These are phyloP conservation scores for Progne subis DNA, from an alignment of 2,113 vertebrate genomes.

Conservation along the genomic window DNA sequence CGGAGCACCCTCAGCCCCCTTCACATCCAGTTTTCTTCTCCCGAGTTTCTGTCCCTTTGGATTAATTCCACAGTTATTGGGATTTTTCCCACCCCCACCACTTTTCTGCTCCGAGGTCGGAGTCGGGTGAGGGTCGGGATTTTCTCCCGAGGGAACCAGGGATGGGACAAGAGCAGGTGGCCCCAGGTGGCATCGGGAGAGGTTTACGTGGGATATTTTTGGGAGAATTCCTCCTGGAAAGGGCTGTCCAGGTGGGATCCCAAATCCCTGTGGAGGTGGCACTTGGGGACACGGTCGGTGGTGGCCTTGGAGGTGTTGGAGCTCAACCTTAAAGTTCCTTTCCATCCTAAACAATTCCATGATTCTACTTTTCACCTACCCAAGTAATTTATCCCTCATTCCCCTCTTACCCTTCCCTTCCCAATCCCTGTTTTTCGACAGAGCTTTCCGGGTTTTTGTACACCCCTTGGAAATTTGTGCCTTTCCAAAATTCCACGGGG, in stretches of 20 bases:
- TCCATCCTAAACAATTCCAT: neutral
- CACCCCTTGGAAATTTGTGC: neutral
- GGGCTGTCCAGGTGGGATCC: neutral
- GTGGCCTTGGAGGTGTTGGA: neutral
- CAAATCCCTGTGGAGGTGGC: neutral
- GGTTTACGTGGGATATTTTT: neutral
- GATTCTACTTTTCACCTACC: neutral
- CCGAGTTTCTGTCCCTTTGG: neutral
- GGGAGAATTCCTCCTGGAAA: neutral
- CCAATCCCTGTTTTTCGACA: neutral
- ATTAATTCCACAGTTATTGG: neutral
- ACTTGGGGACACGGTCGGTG: neutral
- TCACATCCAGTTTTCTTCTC: constrained; percentile 16
- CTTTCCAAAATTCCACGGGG: neutral
- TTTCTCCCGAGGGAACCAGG: neutral
- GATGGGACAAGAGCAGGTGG: rapidly evolving
- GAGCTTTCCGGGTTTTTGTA: neutral
- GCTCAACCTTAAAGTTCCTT: neutral
- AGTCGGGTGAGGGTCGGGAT: neutral
- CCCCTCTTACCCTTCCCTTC: neutral
- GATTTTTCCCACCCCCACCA: rapidly evolving
- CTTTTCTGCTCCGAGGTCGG: neutral
- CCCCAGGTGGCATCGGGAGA: neutral
- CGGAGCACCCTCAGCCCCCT: neutral
- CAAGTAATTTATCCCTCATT: neutral